These are phyloP conservation scores for Drosophila gaucha DNA, from an alignment of 2,888 invertebrate species.

Conservation along the genomic window DNA sequence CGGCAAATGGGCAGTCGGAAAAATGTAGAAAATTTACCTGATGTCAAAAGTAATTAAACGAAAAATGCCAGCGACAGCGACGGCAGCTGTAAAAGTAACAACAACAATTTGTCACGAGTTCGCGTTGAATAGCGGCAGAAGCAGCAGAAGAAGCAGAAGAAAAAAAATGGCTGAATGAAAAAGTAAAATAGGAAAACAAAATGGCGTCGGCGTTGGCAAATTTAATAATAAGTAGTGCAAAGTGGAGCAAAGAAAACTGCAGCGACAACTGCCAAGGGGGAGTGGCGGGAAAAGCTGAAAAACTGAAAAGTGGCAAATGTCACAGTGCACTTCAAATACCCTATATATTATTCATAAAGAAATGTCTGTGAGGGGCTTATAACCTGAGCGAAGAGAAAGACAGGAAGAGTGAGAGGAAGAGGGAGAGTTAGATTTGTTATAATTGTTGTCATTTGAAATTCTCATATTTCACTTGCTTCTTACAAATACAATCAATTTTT, in stretches of 20 bases:
- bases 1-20: neutral
- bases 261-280: neutral
- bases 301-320: neutral
- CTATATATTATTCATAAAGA: constrained; percentile 3
- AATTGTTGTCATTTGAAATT: neutral
- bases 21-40: constrained; percentile 64
- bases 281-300: neutral
- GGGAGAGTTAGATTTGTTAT: neutral
- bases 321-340: constrained; percentile 5
- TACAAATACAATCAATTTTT: no score
- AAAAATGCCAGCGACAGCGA: constrained; percentile 67
- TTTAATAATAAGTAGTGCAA: constrained; percentile 43
- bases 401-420: neutral
- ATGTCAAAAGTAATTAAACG: constrained; percentile 78
- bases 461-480: no score
- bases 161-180: constrained; percentile 1
- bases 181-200: constrained; percentile 30
- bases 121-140: neutral
- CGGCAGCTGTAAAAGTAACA: constrained; percentile 23
- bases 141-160: neutral
- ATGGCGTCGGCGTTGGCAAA: constrained; percentile 40
- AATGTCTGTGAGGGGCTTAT: neutral
- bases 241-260: constrained; percentile 23
- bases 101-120: no score
- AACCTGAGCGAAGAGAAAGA: neutral